A percentile compares a stretch with the other conserved stretches of the same genome.
Conservation (phyloP, 2,113 vertebrate genomes). For the Ailurus styani region DNA sequence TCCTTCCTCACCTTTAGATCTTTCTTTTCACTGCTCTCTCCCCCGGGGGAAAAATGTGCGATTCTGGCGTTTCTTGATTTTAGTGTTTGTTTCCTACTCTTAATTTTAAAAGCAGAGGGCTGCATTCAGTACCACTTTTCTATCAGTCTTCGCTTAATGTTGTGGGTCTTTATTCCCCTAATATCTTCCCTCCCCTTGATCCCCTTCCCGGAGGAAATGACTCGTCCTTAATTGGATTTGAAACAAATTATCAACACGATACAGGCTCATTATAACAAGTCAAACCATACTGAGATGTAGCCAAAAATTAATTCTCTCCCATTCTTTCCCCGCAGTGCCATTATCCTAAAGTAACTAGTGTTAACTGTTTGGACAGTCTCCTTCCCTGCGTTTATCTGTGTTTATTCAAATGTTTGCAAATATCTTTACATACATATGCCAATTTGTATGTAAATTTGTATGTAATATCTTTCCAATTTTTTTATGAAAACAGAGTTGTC, state of each 20-base stretch:
- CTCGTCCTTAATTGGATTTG: background rate
- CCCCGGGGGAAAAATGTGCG: background rate
- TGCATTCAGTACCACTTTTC: background rate
- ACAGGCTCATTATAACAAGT: background rate
- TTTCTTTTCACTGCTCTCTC: background rate
- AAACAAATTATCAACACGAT: background rate
- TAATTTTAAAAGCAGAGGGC: background rate
- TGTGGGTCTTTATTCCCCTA: background rate
- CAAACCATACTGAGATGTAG: background rate
- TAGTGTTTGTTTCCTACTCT: background rate
- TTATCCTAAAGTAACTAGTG: background rate
- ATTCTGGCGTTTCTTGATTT: background rate
- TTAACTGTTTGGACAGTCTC: background rate
- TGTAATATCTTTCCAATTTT: background rate
- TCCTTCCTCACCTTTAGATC: background rate
- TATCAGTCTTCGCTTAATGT: background rate
- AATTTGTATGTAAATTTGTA: too few species aligned
- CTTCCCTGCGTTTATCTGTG: background rate
- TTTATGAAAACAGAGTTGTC: background rate
- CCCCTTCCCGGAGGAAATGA: background rate
- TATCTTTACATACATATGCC: background rate
- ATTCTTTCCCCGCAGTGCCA: background rate
- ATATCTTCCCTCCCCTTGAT: background rate
- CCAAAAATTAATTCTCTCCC: background rate
- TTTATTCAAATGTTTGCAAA: background rate